These are phyloP conservation scores for Vanessa tameamea DNA, from an alignment of 1,140 invertebrate species.

Conservation along the genomic window DNA sequence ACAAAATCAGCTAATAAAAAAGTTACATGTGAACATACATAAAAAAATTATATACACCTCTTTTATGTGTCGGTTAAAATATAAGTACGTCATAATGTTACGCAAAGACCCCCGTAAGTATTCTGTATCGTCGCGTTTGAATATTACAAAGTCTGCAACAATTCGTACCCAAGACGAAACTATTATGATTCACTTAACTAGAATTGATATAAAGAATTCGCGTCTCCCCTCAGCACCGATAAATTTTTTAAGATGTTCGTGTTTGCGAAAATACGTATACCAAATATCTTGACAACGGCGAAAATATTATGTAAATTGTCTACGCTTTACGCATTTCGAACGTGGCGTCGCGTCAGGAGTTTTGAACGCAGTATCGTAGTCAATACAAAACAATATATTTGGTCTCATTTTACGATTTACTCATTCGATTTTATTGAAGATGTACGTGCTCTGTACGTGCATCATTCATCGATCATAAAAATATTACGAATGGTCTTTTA, in stretches of 20 bases:
- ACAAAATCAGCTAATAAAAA: too few relatives aligned
- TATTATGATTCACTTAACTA: constrained; percentile 15
- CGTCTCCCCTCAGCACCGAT: neutral
- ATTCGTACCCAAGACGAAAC: neutral
- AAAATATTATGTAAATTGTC: constrained; percentile 54
- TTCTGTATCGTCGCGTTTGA: neutral
- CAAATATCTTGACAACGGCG: constrained; percentile 12
- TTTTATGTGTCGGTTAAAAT: too few relatives aligned
- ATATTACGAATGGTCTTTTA: constrained; percentile 57
- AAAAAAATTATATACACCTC: too few relatives aligned
- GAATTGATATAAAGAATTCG: constrained; percentile 10
- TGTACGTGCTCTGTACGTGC: constrained; percentile 60
- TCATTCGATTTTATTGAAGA: constrained; percentile 71
- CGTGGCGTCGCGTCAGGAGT: constrained; percentile 2
- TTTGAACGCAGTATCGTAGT: constrained; percentile 46
- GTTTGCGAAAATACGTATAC: constrained; percentile 9
- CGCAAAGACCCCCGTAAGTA: too few relatives aligned
- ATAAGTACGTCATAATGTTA: too few relatives aligned
- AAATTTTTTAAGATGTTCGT: constrained; percentile 19
- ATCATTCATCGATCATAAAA: constrained; percentile 68
- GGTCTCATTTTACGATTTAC: constrained; percentile 72
- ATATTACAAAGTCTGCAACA: neutral
- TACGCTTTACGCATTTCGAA: constrained; percentile 28
- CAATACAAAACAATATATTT: constrained; percentile 73
- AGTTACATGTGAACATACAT: too few relatives aligned